A percentile compares a stretch with the other conserved stretches of the same genome.
Conservation (phyloP, 2,888 invertebrate genomes). For the Drosophila nigricruria region DNA sequence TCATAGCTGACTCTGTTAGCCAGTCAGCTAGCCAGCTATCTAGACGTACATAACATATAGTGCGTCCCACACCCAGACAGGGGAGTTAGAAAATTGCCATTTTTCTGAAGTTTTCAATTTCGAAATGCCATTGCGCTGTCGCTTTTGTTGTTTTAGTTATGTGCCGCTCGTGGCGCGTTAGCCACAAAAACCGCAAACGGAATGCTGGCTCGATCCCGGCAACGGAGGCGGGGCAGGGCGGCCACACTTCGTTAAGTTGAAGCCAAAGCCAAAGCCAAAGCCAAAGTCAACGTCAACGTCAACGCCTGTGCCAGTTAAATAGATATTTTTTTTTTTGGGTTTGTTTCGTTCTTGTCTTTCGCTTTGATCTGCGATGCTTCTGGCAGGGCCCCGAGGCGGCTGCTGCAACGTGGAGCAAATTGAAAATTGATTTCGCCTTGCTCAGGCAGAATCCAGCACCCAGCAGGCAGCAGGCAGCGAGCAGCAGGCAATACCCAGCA, state of each 20-base stretch:
- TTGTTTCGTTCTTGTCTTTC: conserved; percentile 56
- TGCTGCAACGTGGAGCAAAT: conserved; percentile 73
- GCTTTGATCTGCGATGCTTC: conserved; percentile 70
- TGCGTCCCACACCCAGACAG: conserved; percentile 3
- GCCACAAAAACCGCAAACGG: conserved; percentile 73
- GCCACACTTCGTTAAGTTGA: conserved; percentile 78
- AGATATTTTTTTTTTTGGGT: conserved; percentile 64
- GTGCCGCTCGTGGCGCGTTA: conserved; percentile 65
- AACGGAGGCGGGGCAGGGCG: conserved; percentile 41
- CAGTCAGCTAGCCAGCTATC: neutral
- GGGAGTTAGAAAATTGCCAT: conserved; percentile 63
- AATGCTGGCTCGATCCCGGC: conserved; percentile 58
- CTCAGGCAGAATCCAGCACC: conserved; percentile 23
- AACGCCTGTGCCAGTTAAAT: conserved; percentile 78
- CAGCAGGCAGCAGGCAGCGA: conserved; percentile 18
- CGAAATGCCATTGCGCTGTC: conserved; percentile 45
- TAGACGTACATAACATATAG: neutral
- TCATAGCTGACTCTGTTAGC: conserved; percentile 5
- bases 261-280: conserved; percentile 16
- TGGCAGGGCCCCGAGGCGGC: conserved; percentile 51
- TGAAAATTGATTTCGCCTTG: conserved; percentile 75
- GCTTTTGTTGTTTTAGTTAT: conserved; percentile 57
- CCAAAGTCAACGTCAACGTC: conserved; percentile 71
- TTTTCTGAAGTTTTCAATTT: conserved; percentile 70
- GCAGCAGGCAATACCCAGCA: conserved; percentile 7